Conservation (phyloP, 2,797 vertebrate species). For the Pseudomugil tenellus region DNA sequence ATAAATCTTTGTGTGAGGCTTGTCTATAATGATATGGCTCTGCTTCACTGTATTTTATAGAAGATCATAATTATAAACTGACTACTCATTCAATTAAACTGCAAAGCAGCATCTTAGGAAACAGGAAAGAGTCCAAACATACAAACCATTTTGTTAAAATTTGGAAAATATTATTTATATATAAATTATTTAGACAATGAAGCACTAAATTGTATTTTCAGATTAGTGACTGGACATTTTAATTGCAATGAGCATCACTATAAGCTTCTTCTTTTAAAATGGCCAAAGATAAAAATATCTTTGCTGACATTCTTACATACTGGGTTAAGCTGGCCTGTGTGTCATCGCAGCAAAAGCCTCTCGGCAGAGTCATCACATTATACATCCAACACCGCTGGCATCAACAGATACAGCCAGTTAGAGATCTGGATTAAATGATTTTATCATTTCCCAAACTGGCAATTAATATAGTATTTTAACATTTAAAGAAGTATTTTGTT, state of each 20-base stretch:
- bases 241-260: background rate
- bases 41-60: no score
- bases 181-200: no score
- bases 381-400: slow-evolving; percentile 13
- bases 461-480: no score
- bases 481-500: no score
- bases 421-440: background rate
- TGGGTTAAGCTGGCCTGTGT: slow-evolving; percentile 7
- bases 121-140: background rate
- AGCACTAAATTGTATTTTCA: background rate
- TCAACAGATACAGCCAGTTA: slow-evolving; percentile 2
- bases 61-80: no score
- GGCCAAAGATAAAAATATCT: slow-evolving; percentile 24
- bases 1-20: no score
- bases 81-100: no score
- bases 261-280: background rate
- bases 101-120: background rate
- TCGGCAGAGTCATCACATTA: slow-evolving; percentile 17
- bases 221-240: background rate
- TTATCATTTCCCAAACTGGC: no score
- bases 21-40: no score
- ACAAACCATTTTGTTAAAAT: background rate
- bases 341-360: slow-evolving; percentile 6
- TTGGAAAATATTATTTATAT: no score
- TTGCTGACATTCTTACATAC: slow-evolving; percentile 5